Conservation (phyloP, 1,140 invertebrate genomes). For the Medauroidea extradentata region DNA sequence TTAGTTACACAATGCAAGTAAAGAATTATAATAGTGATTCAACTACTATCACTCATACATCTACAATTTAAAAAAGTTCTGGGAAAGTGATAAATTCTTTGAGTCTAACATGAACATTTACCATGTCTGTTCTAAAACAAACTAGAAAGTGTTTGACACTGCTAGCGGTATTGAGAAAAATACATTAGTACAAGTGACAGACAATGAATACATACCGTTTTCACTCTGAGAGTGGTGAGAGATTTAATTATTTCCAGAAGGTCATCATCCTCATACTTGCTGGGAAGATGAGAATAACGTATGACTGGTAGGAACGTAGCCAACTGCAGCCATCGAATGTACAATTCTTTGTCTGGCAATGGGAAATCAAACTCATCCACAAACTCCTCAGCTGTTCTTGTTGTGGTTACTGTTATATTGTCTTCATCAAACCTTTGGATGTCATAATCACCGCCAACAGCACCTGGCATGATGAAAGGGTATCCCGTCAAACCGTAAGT, state of each 20-base stretch:
- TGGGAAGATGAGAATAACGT: slow-evolving; percentile 84
- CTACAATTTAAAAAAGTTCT: too few relatives aligned
- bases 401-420: neutral
- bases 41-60: too few relatives aligned
- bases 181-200: neutral
- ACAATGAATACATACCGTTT: slow-evolving; percentile 49
- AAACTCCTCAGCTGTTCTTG: slow-evolving; percentile 39
- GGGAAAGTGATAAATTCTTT: too few relatives aligned
- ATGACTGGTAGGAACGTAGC: slow-evolving; percentile 90
- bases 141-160: neutral
- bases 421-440: slow-evolving; percentile 71
- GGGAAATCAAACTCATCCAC: slow-evolving; percentile 52
- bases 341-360: slow-evolving; percentile 80
- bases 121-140: too few relatives aligned
- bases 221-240: slow-evolving; percentile 68
- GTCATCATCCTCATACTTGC: slow-evolving; percentile 72
- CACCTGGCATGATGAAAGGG: slow-evolving; percentile 87
- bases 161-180: neutral
- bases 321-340: slow-evolving; percentile 90
- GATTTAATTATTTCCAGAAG: slow-evolving; percentile 72
- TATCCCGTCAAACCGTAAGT: slow-evolving; percentile 84
- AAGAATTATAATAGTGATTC: too few relatives aligned
- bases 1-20: too few relatives aligned
- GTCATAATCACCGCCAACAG: slow-evolving; percentile 78
- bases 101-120: too few relatives aligned